A percentile compares a stretch with the other conserved stretches of the same genome.
Evolutionary conservation across 2,888 invertebrate species (phyloP).

Genomic region (Drosophila helvetica): DNA sequence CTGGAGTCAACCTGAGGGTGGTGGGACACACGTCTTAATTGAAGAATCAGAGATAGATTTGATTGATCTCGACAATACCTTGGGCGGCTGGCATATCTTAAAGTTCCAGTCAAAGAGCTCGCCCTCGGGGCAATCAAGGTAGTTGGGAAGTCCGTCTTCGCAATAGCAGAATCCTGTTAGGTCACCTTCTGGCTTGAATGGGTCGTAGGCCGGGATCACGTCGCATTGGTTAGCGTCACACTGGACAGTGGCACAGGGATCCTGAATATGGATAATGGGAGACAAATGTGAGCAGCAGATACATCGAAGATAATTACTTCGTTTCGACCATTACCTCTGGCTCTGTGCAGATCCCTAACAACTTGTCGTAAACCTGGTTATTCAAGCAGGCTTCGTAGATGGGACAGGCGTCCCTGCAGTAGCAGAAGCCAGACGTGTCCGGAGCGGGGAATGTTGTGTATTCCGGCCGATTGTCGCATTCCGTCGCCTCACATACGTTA

Average conservation of each 20-base stretch:
- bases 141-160: slow-evolving; percentile 7
- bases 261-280: slow-evolving; percentile 8
- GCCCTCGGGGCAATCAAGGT: slow-evolving; percentile 6
- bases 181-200: slow-evolving; percentile 9
- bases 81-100: not conserved
- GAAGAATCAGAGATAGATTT: not conserved
- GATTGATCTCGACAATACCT: slow-evolving; percentile 1
- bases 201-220: not conserved
- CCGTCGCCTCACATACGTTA: slow-evolving; percentile 44
- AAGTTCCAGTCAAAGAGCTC: not conserved
- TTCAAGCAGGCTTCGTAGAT: slow-evolving; percentile 45
- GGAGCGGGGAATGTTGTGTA: slow-evolving; percentile 30
- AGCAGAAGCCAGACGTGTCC: slow-evolving; percentile 62
- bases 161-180: slow-evolving; percentile 34
- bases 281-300: too few species aligned
- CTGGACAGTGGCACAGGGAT: slow-evolving; percentile 2
- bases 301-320: too few species aligned
- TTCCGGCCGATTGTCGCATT: slow-evolving; percentile 13
- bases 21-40: not conserved
- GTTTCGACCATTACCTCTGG: slow-evolving; percentile 22
- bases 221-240: slow-evolving; percentile 42
- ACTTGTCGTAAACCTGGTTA: slow-evolving; percentile 44
- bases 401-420: slow-evolving; percentile 53
- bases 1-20: not conserved
- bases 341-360: slow-evolving; percentile 8